phyloP scores from a whole-genome alignment of 1,140 invertebrate genomes.

The Apis dorsata region DNA sequence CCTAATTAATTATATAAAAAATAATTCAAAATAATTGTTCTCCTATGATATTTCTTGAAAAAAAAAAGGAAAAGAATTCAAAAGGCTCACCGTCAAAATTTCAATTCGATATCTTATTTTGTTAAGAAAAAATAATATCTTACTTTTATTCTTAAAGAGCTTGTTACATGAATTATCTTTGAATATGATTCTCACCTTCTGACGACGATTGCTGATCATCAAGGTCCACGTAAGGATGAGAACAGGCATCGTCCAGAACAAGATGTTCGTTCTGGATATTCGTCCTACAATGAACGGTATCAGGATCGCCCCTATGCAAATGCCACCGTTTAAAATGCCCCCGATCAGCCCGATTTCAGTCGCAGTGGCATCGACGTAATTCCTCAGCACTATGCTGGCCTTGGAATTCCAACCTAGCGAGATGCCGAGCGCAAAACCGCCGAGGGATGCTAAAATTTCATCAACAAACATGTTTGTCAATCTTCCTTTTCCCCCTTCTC shows the following conservation, averaged over 20 bases:
- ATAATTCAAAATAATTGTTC: no score
- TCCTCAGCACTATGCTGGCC: slow-evolving; percentile 51
- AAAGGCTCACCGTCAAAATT: no score
- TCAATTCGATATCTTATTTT: no score
- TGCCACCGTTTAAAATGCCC: slow-evolving; percentile 57
- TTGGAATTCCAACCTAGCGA: slow-evolving; percentile 69
- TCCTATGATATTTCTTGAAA: no score
- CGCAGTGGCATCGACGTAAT: slow-evolving; percentile 52
- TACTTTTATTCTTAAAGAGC: no score
- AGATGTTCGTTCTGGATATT: slow-evolving; percentile 28
- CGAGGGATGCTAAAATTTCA: slow-evolving; percentile 66
- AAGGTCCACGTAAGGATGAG: slow-evolving; percentile 60
- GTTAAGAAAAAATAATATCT: no score
- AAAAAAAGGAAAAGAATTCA: no score
- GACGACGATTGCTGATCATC: slow-evolving; percentile 5
- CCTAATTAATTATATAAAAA: no score
- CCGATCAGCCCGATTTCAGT: slow-evolving; percentile 62
- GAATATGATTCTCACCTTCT: slow-evolving; percentile 50
- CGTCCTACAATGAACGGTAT: slow-evolving; percentile 46
- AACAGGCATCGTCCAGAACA: slow-evolving; percentile 53
- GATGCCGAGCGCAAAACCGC: slow-evolving; percentile 67
- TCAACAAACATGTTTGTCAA: slow-evolving; percentile 11
- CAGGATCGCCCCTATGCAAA: slow-evolving; percentile 55
- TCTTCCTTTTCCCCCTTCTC: neutral
- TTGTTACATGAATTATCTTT: no score